Evolutionary conservation across 2,113 vertebrate species (phyloP).

Genomic region (Apistogramma diplotaenia): DNA sequence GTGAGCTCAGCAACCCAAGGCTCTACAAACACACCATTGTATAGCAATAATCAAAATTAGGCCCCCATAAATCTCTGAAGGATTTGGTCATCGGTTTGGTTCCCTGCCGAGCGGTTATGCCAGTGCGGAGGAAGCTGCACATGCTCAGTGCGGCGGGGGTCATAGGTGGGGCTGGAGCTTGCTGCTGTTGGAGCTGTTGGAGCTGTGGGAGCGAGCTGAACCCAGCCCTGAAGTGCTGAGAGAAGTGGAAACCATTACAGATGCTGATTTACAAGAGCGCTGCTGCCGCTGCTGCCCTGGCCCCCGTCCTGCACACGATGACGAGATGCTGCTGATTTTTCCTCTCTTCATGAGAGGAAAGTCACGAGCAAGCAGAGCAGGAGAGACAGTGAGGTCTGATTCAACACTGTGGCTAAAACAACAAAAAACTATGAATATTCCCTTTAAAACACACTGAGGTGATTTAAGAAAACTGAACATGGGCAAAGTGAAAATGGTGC

Average conservation of each 20-base stretch:
- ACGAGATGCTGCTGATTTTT: conserved; percentile 18
- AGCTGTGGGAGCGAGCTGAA: conserved; percentile 15
- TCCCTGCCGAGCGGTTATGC: conserved; percentile 32
- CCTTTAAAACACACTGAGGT: background rate
- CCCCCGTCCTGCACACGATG: conserved; percentile 13
- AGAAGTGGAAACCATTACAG: conserved; percentile 74
- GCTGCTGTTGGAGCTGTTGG: conserved; percentile 16
- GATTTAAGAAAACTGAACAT: background rate
- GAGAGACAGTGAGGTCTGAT: background rate
- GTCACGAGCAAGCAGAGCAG: conserved; percentile 6
- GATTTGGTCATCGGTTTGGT: conserved; percentile 39
- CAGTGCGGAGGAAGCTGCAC: conserved; percentile 37
- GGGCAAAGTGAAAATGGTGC: too few relatives aligned
- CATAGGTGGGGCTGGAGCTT: background rate
- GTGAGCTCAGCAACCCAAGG: conserved; percentile 18
- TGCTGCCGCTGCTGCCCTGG: conserved; percentile 43
- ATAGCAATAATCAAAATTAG: conserved; percentile 25
- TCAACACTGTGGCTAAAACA: background rate
- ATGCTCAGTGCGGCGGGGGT: conserved; percentile 31
- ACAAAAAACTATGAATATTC: background rate
- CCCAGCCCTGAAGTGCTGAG: conserved; percentile 47
- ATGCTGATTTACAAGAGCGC: conserved; percentile 65
- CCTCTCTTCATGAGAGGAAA: conserved; percentile 26
- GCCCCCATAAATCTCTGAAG: conserved; percentile 39
- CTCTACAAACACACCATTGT: conserved; percentile 47